Base-by-base conservation (phyloP, 2,888 invertebrate genomes). In the Melitaea athalia region DNA sequence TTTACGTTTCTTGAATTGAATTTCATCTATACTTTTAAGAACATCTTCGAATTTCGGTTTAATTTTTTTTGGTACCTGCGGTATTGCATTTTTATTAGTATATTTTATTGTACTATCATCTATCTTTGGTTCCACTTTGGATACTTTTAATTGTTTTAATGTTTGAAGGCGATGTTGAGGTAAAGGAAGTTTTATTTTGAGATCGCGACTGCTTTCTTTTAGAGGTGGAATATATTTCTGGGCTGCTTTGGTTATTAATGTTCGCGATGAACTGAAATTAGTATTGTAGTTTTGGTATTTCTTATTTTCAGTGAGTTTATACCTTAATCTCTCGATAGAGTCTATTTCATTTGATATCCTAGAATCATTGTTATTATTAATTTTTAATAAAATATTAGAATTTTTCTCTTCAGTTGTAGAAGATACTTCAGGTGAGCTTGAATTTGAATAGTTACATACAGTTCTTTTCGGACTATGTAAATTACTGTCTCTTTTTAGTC, bases 41-140 rank as follows among this genome's bases (percentile, higher is more conserved):
- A 93, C 93, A 79, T 93, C 93, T 82, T 93, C 93, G 79, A 93
- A 93, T 79, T 89, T 92, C 60, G 91, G 93, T 79, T 92, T 93
- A 67, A 78, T 76, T 79, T 91, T 92, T 77, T 89, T 92, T 79
- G 80, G 76, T 74, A 78, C 76, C 71, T 81, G 82, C 68, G 76
- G 77, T 72, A 74, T 79, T 67, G 72, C 50, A 33, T 66, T 74
- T 75, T 76, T 77, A 68, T 72, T 79, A 74, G 74, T 71, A 69
- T 59, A 55, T 74, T 75, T 84, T 84, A 75, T 75, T 79, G 65
- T 63, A 66, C 64, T 67, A 63, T 67, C 67, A 57, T 75, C 74
- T 70, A 76, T 69, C 79, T 87, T 90, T 83, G 85, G 82, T 83
- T 79, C 79, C 65, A 82, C 84, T 87, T 87, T 90, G 78, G 87